Base-by-base conservation (phyloP, 2,797 vertebrate genomes). In the Tolypeutes matacus region DNA sequence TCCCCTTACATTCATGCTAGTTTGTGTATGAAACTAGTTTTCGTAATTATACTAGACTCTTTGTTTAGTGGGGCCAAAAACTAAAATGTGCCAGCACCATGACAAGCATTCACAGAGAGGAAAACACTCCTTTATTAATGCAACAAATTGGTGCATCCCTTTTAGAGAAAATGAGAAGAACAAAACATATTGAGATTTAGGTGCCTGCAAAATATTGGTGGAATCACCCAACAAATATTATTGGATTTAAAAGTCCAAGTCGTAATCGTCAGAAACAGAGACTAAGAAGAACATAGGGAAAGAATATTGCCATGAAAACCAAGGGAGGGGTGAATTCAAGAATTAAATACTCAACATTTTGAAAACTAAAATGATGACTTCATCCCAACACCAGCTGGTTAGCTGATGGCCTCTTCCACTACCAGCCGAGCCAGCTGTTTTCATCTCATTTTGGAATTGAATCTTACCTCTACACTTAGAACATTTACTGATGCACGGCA, bases 141-240 rank as follows among this genome's bases (percentile, higher is more conserved):
- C 25, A 82, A 49, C 29, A 46, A 27, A 69, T 62, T 70, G 3
- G 4, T 78, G 3, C 17, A 9, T 46, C 49, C 4, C 3, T 70
- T 77, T 85, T 82, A 75, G 82, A 85, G 56, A 75, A 89, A 93
- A 78, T 17, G 5, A 72, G 42, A 82, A 90, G 80, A 69, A 5
- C 36, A 69, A 20, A 10, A 27, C 23, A 56, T 39, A 81, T 0
- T 76, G 49, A 80, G 6, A 67, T 67, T 76, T 62, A 70, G 6
- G 12, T 65, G 42, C 90, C 42, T 88, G 29, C 42, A 42, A 93
- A 85, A 64, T 77, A 62, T 7, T 64, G 29, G 9, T 78, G 20
- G 14, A 75, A 90, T n/a, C 46, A 69, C 21, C 31, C 69, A 11
- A 60, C 7, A 67, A 25, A 70, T 13, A 56, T 3, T 51, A 5